Percentiles rank a stretch among this genome's conserved stretches.
Conservation (phyloP, 1,140 invertebrate species). For the Apis dorsata region DNA sequence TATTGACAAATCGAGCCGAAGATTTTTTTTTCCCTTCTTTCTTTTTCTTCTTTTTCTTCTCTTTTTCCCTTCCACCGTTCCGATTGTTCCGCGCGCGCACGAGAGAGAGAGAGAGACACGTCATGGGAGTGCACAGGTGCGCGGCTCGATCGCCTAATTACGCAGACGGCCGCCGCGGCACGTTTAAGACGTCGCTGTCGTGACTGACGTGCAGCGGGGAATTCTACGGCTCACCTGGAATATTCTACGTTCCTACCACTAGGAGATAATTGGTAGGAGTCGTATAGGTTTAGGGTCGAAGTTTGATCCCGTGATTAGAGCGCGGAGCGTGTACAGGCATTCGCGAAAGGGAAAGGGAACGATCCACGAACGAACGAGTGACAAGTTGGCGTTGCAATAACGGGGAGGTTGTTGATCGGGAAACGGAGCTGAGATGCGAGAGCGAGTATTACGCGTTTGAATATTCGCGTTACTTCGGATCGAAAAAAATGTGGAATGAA, state of each 20-base stretch:
- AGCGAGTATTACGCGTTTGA: not conserved
- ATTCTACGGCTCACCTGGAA: not conserved
- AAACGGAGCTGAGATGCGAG: too few relatives aligned
- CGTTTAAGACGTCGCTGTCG: constrained; percentile 55
- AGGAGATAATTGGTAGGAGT: too few relatives aligned
- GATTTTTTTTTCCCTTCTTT: constrained; percentile 45
- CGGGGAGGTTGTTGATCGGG: too few relatives aligned
- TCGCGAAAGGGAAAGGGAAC: too few relatives aligned
- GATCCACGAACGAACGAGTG: too few relatives aligned
- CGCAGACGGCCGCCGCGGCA: constrained; percentile 58
- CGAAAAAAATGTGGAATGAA: not conserved
- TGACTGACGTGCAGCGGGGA: not conserved
- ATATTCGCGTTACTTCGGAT: not conserved
- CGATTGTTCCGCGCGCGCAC: constrained; percentile 23
- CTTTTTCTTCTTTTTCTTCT: not conserved
- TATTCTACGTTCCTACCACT: not conserved
- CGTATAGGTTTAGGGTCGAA: too few relatives aligned
- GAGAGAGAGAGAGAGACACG: constrained; percentile 42
- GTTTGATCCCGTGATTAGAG: too few relatives aligned
- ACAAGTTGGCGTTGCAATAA: too few relatives aligned
- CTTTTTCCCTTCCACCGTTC: too few relatives aligned
- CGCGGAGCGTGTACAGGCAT: too few relatives aligned
- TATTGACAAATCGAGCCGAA: constrained; percentile 70
- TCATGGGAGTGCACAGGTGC: constrained; percentile 69
- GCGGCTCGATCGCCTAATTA: constrained; percentile 68